These are phyloP conservation scores for Odontamblyopus lacepedii DNA, from an alignment of 2,797 vertebrate species.

Conservation along the genomic window DNA sequence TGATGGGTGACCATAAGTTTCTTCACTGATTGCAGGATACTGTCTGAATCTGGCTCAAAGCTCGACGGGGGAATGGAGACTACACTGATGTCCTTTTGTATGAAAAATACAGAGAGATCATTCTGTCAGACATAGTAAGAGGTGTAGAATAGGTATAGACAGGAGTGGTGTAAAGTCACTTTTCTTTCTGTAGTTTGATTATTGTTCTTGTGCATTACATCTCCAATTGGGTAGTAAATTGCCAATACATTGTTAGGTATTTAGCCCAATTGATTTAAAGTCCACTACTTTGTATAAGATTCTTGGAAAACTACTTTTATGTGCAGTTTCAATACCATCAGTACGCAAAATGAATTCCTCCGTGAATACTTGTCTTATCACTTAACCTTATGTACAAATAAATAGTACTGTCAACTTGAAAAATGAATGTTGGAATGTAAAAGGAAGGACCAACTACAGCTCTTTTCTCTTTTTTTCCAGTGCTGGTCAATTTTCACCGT, in stretches of 20 bases:
- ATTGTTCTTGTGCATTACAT: background rate
- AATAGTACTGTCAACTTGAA: conserved; percentile 17
- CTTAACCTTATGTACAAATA: conserved; percentile 11
- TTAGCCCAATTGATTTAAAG: conserved; percentile 5
- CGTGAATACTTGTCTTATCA: conserved; percentile 16
- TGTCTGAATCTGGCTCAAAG: too few species aligned
- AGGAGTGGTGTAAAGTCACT: background rate
- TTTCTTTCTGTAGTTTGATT: background rate
- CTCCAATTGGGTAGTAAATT: conserved; percentile 5
- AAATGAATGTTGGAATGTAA: conserved; percentile 5
- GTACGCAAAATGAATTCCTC: conserved; percentile 4
- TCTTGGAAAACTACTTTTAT: conserved; percentile 19
- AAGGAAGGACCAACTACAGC: background rate
- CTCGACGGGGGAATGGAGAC: too few species aligned
- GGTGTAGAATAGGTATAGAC: background rate
- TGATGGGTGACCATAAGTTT: too few species aligned
- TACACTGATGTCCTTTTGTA: too few species aligned
- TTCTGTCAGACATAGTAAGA: background rate
- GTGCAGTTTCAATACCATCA: conserved; percentile 7
- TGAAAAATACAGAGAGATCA: too few species aligned
- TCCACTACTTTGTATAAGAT: background rate
- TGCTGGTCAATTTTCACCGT: background rate
- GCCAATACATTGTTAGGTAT: background rate
- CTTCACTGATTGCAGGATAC: too few species aligned
- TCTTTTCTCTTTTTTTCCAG: background rate